phyloP scores from a whole-genome alignment of 1,140 invertebrate species.

The Pogonognathellus flavescens region DNA sequence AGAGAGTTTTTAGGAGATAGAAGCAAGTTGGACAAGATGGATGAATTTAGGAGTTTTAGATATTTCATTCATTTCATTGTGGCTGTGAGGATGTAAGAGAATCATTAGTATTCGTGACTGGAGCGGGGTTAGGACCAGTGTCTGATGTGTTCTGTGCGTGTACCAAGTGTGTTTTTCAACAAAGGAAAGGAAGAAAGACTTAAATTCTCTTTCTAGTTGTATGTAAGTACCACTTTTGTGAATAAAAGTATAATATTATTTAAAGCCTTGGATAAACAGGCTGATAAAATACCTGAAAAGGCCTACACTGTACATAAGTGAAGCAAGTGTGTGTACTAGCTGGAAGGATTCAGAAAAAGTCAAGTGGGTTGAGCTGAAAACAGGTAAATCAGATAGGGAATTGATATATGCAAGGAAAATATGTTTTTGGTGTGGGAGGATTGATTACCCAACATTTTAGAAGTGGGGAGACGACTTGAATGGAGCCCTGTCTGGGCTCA shows the following conservation, averaged over 20 bases:
- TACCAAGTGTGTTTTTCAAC: conserved; percentile 17
- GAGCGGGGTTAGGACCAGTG: neutral
- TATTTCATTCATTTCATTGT: conserved; percentile 44
- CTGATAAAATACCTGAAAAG: neutral
- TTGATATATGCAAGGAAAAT: conserved; percentile 11
- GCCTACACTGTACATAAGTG: neutral
- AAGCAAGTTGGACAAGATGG: neutral
- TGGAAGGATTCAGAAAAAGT: neutral
- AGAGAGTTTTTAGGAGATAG: neutral
- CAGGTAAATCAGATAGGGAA: neutral
- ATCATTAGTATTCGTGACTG: neutral
- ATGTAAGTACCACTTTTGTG: neutral
- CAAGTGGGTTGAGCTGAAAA: conserved; percentile 37
- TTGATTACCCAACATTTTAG: conserved; percentile 9
- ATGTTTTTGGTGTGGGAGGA: conserved; percentile 13
- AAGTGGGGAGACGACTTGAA: neutral
- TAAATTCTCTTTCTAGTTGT: neutral
- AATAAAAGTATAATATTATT: too few relatives aligned
- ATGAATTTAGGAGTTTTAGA: neutral
- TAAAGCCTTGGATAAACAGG: neutral
- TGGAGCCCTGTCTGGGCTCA: neutral
- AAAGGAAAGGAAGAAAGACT: too few relatives aligned
- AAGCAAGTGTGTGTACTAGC: neutral
- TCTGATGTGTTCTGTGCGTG: conserved; percentile 13
- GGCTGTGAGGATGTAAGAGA: neutral